A percentile compares a stretch with the other conserved stretches of the same genome.
These are phyloP conservation scores for Crotalus viridis DNA, from an alignment of 2,113 vertebrate species.

Conservation along the genomic window DNA sequence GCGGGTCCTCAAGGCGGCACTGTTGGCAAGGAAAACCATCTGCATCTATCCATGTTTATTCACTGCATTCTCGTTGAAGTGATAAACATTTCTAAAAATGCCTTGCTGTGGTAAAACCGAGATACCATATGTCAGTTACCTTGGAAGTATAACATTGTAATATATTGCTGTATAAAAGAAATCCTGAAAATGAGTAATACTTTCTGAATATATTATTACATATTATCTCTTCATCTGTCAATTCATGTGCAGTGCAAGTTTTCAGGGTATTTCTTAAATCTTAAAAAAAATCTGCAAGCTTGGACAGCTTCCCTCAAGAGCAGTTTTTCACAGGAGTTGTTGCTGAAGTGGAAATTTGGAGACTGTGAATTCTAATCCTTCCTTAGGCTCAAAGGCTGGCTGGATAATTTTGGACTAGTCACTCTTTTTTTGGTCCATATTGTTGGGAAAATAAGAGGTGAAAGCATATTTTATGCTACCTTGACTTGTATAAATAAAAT, in stretches of 20 bases:
- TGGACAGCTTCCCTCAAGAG: background rate
- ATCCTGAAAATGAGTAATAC: constrained; percentile 11
- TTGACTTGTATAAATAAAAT: background rate
- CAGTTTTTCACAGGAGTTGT: background rate
- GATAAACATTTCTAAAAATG: constrained; percentile 16
- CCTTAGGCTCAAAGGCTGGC: background rate
- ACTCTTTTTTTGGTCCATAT: background rate
- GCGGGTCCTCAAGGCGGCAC: background rate
- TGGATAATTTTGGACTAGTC: background rate
- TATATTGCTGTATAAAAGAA: constrained; percentile 12
- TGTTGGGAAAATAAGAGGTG: background rate
- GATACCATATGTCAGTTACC: constrained; percentile 18
- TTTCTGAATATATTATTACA: background rate
- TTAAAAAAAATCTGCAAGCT: background rate
- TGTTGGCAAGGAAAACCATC: constrained; percentile 6
- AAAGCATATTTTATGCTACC: background rate
- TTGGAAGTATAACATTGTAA: background rate
- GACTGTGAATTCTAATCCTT: background rate
- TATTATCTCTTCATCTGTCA: constrained; percentile 5
- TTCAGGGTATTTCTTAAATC: background rate
- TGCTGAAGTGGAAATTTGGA: background rate
- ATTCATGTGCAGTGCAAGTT: background rate
- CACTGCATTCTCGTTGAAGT: background rate
- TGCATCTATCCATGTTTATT: background rate
- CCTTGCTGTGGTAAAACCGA: constrained; percentile 2